Conservation (phyloP, 2,888 invertebrate genomes). For the Thysanoteuthis rhombus region DNA sequence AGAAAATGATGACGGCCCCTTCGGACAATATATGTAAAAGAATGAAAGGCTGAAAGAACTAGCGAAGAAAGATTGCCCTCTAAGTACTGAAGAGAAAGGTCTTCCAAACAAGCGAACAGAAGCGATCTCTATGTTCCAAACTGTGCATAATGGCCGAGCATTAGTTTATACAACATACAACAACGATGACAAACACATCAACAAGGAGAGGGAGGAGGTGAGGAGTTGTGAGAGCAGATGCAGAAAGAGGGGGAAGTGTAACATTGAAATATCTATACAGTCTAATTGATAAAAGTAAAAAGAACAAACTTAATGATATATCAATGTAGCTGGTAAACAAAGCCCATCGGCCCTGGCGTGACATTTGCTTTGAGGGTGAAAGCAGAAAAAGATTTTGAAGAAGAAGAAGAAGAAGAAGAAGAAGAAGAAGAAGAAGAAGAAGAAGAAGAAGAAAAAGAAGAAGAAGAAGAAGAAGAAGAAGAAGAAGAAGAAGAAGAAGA, state of each 20-base stretch:
- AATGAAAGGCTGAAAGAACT: neutral
- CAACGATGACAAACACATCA: neutral
- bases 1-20: neutral
- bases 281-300: neutral
- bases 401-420: neutral
- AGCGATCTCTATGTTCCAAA: neutral
- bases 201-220: neutral
- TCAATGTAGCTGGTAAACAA: neutral
- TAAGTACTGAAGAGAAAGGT: neutral
- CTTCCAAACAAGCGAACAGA: too few species aligned
- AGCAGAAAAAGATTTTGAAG: neutral
- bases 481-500: neutral
- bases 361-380: neutral
- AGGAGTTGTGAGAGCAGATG: neutral
- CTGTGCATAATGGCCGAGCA: neutral
- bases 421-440: neutral
- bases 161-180: conserved; percentile 12
- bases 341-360: neutral
- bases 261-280: neutral
- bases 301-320: neutral
- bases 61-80: neutral
- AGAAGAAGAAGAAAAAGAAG: neutral
- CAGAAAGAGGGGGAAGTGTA: neutral
- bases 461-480: neutral
- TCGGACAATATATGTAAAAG: neutral